Evolutionary conservation across 2,888 invertebrate species (phyloP).

Genomic region (Aquatica leii): DNA sequence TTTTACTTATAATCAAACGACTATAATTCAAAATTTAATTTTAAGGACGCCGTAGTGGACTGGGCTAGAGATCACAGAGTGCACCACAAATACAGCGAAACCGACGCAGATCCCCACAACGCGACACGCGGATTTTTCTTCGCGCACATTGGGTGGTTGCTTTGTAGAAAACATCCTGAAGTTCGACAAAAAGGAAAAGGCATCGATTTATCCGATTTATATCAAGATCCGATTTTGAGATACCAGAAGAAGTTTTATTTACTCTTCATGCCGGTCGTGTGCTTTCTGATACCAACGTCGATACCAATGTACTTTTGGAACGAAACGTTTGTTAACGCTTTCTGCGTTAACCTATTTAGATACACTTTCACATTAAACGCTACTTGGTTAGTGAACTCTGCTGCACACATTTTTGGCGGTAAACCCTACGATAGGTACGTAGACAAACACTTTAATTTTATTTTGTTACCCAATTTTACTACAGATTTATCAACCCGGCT

Average conservation of each 20-base stretch:
- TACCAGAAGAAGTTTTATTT: conserved; percentile 91
- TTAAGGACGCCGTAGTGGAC: conserved; percentile 76
- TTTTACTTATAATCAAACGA: neutral
- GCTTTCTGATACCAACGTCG: conserved; percentile 80
- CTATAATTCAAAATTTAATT: neutral
- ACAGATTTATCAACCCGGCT: conserved; percentile 72
- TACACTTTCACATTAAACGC: conserved; percentile 83
- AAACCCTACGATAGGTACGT: conserved; percentile 77
- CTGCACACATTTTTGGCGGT: conserved; percentile 83
- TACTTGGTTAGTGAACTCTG: conserved; percentile 91
- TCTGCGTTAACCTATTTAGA: conserved; percentile 77
- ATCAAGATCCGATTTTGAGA: conserved; percentile 79
- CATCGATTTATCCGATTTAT: conserved; percentile 85
- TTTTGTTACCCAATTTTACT: too few relatives aligned
- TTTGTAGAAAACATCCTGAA: conserved; percentile 90
- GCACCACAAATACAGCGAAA: conserved; percentile 94
- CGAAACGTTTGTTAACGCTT: conserved; percentile 73
- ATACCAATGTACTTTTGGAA: conserved; percentile 82
- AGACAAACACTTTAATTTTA: neutral
- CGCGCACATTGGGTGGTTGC: conserved; percentile 94
- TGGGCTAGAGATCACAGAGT: conserved; percentile 85
- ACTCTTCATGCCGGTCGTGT: conserved; percentile 74
- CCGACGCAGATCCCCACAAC: conserved; percentile 94
- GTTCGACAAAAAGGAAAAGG: conserved; percentile 86
- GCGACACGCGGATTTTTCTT: conserved; percentile 95